A percentile compares a stretch with the other conserved stretches of the same genome.
phyloP scores from a whole-genome alignment of 2,797 vertebrate species.

The Uromys caudimaculatus region DNA sequence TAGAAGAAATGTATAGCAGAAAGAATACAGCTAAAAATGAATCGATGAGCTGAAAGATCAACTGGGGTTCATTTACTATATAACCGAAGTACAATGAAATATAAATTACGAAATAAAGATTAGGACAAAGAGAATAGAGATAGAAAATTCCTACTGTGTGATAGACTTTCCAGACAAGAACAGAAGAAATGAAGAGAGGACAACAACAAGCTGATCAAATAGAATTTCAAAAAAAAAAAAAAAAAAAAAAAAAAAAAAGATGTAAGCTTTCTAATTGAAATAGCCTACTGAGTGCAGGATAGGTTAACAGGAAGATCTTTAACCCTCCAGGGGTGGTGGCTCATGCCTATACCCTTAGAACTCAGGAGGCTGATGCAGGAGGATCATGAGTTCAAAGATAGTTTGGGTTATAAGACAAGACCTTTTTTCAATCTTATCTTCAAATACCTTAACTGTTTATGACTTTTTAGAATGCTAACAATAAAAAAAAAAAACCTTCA shows the following conservation, averaged over 20 bases:
- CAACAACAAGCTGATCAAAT: neutral
- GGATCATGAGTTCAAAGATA: neutral
- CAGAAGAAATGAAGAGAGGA: neutral
- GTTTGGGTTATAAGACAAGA: neutral
- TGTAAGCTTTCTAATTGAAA: neutral
- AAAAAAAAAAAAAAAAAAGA: neutral
- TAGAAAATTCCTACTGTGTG: neutral
- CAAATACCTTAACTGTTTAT: neutral
- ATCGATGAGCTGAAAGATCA: neutral
- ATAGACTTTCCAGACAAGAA: neutral
- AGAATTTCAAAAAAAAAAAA: neutral
- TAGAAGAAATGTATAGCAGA: neutral
- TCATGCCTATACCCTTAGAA: neutral
- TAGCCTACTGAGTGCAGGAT: neutral
- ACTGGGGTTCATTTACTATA: neutral
- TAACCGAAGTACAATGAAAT: neutral
- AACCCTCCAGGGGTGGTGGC: no score
- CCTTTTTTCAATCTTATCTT: neutral
- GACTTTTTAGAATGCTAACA: neutral
- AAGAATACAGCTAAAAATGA: neutral
- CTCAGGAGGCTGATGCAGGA: neutral
- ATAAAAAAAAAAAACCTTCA: constrained; percentile 35
- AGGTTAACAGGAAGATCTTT: neutral
- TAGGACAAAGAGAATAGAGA: neutral
- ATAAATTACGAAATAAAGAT: neutral